A percentile compares a stretch with the other conserved stretches of the same genome.
phyloP scores from a whole-genome alignment of 2,888 invertebrate species.

The Cephonodes hylas region DNA sequence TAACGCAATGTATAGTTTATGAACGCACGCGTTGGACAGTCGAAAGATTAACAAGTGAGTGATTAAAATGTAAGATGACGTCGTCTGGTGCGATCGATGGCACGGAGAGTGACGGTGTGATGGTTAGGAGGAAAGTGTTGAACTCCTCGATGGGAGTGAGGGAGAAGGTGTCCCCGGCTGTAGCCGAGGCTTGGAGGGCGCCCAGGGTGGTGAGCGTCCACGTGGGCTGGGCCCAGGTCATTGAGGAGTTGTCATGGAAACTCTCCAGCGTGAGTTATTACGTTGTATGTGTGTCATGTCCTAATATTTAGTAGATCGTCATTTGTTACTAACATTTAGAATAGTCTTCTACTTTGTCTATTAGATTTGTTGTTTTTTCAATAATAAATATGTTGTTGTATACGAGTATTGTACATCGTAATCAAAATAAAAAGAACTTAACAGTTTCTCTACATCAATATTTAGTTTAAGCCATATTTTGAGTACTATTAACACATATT shows the following conservation, averaged over 20 bases:
- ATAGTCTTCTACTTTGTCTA: background rate
- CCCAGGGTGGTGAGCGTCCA: slow-evolving; percentile 46
- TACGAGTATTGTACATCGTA: no score
- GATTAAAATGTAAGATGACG: slow-evolving; percentile 32
- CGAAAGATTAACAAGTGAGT: slow-evolving; percentile 4
- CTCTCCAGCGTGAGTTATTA: slow-evolving; percentile 50
- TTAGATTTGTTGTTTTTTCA: background rate
- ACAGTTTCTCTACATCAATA: no score
- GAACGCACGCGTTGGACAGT: background rate
- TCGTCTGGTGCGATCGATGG: slow-evolving; percentile 33
- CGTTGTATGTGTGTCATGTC: slow-evolving; percentile 15
- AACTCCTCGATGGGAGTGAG: slow-evolving; percentile 12
- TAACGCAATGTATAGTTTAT: slow-evolving; percentile 8
- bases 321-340: slow-evolving; percentile 20
- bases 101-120: slow-evolving; percentile 39
- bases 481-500: no score
- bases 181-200: slow-evolving; percentile 6
- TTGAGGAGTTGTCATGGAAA: slow-evolving; percentile 65
- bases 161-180: slow-evolving; percentile 5
- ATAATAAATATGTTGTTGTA: no score
- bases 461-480: no score
- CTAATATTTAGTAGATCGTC: background rate
- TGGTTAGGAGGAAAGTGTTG: slow-evolving; percentile 23
- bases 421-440: no score
- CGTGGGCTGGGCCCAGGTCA: slow-evolving; percentile 62